Conservation (phyloP, 2,888 invertebrate species). For the Drosophila multiciliata region DNA sequence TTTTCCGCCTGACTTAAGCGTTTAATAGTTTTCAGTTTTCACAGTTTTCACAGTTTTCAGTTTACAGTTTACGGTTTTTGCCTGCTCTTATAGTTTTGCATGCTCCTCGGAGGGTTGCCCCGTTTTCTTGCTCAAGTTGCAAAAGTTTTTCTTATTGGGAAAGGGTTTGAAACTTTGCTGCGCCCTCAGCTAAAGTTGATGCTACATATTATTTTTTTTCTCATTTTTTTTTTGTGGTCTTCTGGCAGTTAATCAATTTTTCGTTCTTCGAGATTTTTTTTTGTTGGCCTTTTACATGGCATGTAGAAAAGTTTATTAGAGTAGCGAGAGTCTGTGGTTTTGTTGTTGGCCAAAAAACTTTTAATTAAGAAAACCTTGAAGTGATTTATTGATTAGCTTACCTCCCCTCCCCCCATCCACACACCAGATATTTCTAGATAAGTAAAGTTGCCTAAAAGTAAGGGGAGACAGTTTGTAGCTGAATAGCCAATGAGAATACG, state of each 20-base stretch:
- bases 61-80: slow-evolving; percentile 74
- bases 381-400: slow-evolving; percentile 83
- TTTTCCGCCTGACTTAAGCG: slow-evolving; percentile 83
- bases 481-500: slow-evolving; percentile 59
- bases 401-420: not conserved
- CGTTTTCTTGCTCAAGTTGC: slow-evolving; percentile 67
- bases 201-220: slow-evolving; percentile 20
- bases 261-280: slow-evolving; percentile 39
- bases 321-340: slow-evolving; percentile 54
- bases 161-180: slow-evolving; percentile 56
- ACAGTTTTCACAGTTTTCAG: slow-evolving; percentile 41
- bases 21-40: slow-evolving; percentile 81
- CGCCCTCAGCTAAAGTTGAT: slow-evolving; percentile 35
- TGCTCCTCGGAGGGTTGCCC: slow-evolving; percentile 41
- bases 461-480: slow-evolving; percentile 3
- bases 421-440: not conserved
- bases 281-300: slow-evolving; percentile 31
- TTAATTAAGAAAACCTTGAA: slow-evolving; percentile 84
- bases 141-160: slow-evolving; percentile 64
- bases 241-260: slow-evolving; percentile 77
- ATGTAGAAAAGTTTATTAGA: slow-evolving; percentile 70
- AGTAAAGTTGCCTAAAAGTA: slow-evolving; percentile 7
- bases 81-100: slow-evolving; percentile 46
- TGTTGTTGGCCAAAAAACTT: slow-evolving; percentile 77
- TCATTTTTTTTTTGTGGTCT: slow-evolving; percentile 64